Evolutionary conservation across 1,140 invertebrate species (phyloP), one percentile per base, ranked within the genome.

Genomic region (Drosophila mojavensis): DNA sequence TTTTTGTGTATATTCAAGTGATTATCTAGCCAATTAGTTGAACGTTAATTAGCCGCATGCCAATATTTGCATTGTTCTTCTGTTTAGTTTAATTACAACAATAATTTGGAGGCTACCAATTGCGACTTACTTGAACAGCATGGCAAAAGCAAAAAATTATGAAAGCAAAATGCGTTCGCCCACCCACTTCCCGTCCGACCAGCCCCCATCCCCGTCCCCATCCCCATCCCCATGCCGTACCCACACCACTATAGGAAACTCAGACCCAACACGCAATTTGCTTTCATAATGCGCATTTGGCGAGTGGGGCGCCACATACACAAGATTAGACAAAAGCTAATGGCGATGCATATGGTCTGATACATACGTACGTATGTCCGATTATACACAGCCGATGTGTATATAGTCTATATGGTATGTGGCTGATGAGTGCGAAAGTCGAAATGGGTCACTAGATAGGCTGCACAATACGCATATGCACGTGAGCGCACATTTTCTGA

Each of bases 1-100:
- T 30, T 24, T 61, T 11, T 56, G 24, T 66, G 17, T 63, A 24
- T 70, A 48, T 55, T 64, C 41, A 58, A 84, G 69, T 72, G 59
- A 81, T 85, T 78, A 85, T 67, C 55, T 71, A 50, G 74, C 45
- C 79, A 85, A 85, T 85, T 85, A 85, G 81, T 75, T 67, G 50
- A 64, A 58, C 75, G 71, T 48, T 67, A 80, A 84, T 83, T 83
- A 83, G 63, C 70, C 62, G 26, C 58, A 65, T 63, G 71, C 45
- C 51, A 78, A 82, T 81, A 83, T 76, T 84, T 84, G 77, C 58
- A 79, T 77, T 77, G 69, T 60, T 69, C 58, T 78, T 70, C 56
- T 69, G 50, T 53, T 71, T 69, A 58, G 54, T 61, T 76, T 70
- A 68, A 66, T 73, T 59, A 72, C 61, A 69, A 56, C 26, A 50